phyloP scores from a whole-genome alignment of 2,797 vertebrate genomes.

The Picus viridis region DNA sequence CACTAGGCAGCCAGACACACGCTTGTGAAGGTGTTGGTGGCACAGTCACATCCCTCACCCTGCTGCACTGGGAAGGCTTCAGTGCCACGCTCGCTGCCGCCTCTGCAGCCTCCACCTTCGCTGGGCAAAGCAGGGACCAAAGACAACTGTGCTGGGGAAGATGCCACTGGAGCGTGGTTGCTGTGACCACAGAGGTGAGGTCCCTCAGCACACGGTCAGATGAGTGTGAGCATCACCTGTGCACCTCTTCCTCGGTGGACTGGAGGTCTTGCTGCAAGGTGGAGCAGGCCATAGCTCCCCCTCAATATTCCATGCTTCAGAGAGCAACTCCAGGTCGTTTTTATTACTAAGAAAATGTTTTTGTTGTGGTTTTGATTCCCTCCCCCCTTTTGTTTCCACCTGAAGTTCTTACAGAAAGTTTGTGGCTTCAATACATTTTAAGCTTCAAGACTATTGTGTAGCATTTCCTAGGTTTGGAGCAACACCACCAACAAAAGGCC shows the following conservation, averaged over 20 bases:
- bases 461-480: slow-evolving; percentile 55
- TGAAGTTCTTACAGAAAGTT: slow-evolving; percentile 35
- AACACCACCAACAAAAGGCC: background rate
- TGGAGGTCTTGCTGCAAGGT: slow-evolving; percentile 31
- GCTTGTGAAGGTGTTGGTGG: slow-evolving; percentile 13
- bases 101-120: background rate
- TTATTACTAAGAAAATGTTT: slow-evolving; percentile 8
- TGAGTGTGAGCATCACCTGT: background rate
- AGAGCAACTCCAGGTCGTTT: slow-evolving; percentile 34
- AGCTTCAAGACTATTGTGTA: slow-evolving; percentile 48
- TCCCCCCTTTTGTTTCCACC: background rate
- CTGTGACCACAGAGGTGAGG: background rate
- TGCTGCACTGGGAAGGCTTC: background rate
- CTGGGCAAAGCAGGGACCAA: background rate
- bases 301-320: background rate
- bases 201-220: background rate
- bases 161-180: background rate
- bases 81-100: rapidly evolving
- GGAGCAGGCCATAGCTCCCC: background rate
- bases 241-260: slow-evolving; percentile 46
- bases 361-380: background rate
- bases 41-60: background rate
- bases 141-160: background rate
- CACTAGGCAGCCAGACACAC: slow-evolving; percentile 47
- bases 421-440: slow-evolving; percentile 39